Conservation (phyloP, 2,797 vertebrate genomes). For the Propithecus perrieri region DNA sequence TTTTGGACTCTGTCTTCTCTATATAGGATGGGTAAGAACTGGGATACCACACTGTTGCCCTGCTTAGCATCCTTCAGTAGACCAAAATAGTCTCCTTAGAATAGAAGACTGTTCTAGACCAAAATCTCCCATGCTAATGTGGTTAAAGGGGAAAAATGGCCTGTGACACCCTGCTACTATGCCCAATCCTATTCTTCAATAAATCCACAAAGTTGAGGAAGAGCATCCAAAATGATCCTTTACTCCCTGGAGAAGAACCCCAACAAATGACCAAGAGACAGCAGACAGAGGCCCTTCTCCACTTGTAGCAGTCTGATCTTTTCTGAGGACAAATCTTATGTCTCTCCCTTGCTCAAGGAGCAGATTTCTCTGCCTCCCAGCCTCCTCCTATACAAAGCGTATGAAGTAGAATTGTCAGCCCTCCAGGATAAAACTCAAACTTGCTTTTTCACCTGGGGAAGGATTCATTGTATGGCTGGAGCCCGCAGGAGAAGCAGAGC, state of each 20-base stretch:
- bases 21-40: not conserved
- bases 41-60: too few species aligned
- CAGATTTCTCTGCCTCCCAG: not conserved
- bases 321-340: not conserved
- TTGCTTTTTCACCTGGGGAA: not conserved
- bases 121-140: not conserved
- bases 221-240: not conserved
- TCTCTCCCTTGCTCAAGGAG: not conserved
- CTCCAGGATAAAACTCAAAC: not conserved
- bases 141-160: not conserved
- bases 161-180: not conserved
- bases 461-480: not conserved
- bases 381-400: not conserved
- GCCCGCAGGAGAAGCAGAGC: not conserved
- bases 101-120: too few species aligned
- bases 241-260: not conserved
- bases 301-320: not conserved
- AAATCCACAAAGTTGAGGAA: not conserved
- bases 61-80: not conserved
- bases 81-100: not conserved
- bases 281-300: not conserved
- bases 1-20: not conserved
- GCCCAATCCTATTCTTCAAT: not conserved
- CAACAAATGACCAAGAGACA: not conserved
- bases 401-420: not conserved